These are phyloP conservation scores for Poecile montanus DNA, from an alignment of 2,797 vertebrate genomes.

Conservation along the genomic window DNA sequence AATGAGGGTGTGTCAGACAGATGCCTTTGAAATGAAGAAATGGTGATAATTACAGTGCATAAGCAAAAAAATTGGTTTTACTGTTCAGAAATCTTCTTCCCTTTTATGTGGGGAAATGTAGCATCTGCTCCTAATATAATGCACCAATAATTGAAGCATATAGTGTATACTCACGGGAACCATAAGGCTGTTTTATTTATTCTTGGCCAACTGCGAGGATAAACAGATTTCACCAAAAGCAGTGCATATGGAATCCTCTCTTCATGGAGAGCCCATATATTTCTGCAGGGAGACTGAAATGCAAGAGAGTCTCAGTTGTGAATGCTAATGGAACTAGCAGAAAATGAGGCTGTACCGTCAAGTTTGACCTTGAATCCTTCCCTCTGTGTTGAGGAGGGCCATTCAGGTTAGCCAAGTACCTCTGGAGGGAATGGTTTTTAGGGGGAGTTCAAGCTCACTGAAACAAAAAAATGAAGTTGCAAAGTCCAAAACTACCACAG, in stretches of 20 bases:
- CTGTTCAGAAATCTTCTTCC: conserved; percentile 70
- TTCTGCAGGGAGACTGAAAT: conserved; percentile 45
- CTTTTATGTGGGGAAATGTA: conserved; percentile 63
- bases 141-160: conserved; percentile 71
- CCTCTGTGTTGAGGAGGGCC: not conserved
- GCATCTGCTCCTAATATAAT: conserved; percentile 76
- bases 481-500: not conserved
- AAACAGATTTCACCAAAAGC: conserved; percentile 75
- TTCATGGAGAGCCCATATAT: conserved; percentile 37
- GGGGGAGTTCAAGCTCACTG: not conserved
- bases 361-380: conserved; percentile 23
- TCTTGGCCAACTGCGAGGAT: conserved; percentile 72
- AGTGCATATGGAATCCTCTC: conserved; percentile 56
- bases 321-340: conserved; percentile 6
- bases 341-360: not conserved
- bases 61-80: conserved; percentile 62
- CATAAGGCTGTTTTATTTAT: conserved; percentile 74
- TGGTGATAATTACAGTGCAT: conserved; percentile 38
- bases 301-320: not conserved
- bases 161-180: conserved; percentile 51
- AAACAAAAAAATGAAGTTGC: not conserved
- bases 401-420: not conserved
- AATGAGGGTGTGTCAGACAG: not conserved
- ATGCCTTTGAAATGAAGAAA: conserved; percentile 51
- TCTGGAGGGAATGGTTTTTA: not conserved